Conservation (phyloP, 2,888 invertebrate genomes). For the Sinopyrophorus schimmeli region DNA sequence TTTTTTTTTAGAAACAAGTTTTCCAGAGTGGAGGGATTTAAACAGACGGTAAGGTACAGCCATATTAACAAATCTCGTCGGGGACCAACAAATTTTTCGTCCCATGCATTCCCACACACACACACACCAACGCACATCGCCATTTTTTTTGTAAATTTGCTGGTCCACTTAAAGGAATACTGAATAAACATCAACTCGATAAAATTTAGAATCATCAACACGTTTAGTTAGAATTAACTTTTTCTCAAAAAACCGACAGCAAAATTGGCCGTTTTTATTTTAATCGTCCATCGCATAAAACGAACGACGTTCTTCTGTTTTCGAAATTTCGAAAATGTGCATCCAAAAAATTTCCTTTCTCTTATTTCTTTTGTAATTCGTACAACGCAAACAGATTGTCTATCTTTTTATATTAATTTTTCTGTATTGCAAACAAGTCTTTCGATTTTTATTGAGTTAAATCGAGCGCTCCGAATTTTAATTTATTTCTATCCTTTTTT, state of each 20-base stretch:
- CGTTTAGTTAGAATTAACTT: slow-evolving; percentile 22
- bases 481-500: no score
- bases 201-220: slow-evolving; percentile 34
- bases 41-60: slow-evolving; percentile 35
- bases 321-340: no score
- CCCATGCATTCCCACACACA: no score
- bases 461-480: no score
- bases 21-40: slow-evolving; percentile 36
- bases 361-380: no score
- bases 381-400: no score
- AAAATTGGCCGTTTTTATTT: slow-evolving; percentile 26
- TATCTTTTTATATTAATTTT: slow-evolving; percentile 17
- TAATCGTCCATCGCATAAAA: not conserved
- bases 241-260: slow-evolving; percentile 22
- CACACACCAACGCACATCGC: no score
- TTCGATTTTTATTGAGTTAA: no score
- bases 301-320: no score
- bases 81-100: no score
- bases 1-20: slow-evolving; percentile 16
- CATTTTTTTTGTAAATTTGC: slow-evolving; percentile 30
- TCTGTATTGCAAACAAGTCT: no score
- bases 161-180: slow-evolving; percentile 17
- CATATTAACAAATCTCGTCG: slow-evolving; percentile 20
- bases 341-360: slow-evolving; percentile 42
- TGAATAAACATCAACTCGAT: slow-evolving; percentile 28